Base-by-base conservation (phyloP, 2,888 invertebrate species). In the Geotrupes spiniger region DNA sequence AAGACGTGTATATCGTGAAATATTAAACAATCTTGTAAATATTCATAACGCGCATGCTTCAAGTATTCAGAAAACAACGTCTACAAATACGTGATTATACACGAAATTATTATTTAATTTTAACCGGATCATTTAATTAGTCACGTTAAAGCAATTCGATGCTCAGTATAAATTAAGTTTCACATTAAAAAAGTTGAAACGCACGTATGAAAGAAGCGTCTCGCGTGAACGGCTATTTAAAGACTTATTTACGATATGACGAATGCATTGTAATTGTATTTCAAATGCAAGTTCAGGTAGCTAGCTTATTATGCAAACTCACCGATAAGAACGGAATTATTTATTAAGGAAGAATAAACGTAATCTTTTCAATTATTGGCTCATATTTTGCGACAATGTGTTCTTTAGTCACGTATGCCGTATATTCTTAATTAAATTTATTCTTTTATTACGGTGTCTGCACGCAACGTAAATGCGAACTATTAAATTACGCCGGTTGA, bases 371-470 rank as follows among this genome's bases (percentile, higher is more conserved):
- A 42, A 29, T 42, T 31, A 29, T 31, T 31, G 42, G 31, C 42
- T 29, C 42, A 29, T 42, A 42, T 28, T 42, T 42, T 31, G 15
- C 21, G 31, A 16, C 9, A 42, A 42, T 42, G 31, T 31, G 28
- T 42, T 42, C 17, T 42, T 28, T 42, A 41, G 47, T 47, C 47
- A 47, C 36, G 47, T 47, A 46, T 40, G 40, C 25, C 27, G 46
- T 46, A 47, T 47, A 41, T 47, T 42, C 47, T 47, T 47, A 47
- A 47, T 47, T 47, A 47, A 47, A 47, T 47, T 47, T 47, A 47
- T 47, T 47, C 47, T 36, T 42, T 36, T 33, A 33, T 33, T 33
- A 14, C 15, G 33, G 33, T 40, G 47, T 41, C 41, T 36, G 47
- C 47, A 47, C 47, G 47, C 47, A 47, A 47, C 36, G 25, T 17